Base-by-base conservation (phyloP, 2,113 vertebrate genomes). In the Beaufortia kweichowensis region DNA sequence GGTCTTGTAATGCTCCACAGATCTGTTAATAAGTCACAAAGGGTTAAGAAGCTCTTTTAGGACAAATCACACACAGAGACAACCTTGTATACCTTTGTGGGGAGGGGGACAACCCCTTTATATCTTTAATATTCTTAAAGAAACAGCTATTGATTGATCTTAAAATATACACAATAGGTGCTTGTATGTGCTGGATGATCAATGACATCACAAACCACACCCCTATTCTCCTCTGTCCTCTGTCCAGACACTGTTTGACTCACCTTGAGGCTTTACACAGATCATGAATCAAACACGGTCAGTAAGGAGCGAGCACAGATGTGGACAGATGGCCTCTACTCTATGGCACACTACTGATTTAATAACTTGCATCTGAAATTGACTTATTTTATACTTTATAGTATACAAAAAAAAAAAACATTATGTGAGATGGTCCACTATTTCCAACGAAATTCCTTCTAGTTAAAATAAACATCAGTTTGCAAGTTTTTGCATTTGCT, bases 201-300 rank as follows among this genome's bases (percentile, higher is more conserved):
- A 39, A 39, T 39, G 35, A 39, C 28, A 50, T 50, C 24, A 63
- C 24, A 62, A 53, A 75, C 35, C 35, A 39, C 35, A 9, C 35
- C 35, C 35, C 35, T 39, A 39, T 6, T 50, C 31, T 19, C 60
- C 14, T 5, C n/a, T n/a, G n/a, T n/a, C n/a, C n/a, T n/a, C n/a
- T n/a, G n/a, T n/a, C n/a, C n/a, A n/a, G n/a, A n/a, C n/a, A 21
- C 19, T 62, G n/a, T 33, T 8, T 55, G 19, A 23, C 28, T 59
- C 73, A 65, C 29, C 50, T 53, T 65, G 48, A 74, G 53, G 59
- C 55, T 63, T 72, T 67, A 69, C 33, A 69, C 67, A 69, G n/a
- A 19, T 11, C 10, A 29, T 1, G 6, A 31, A 11, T 55, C 67
- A 69, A 55, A 19, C 9, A 53, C 5, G 11, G 63, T 41, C 35